These are phyloP conservation scores for Hyla sarda DNA, from an alignment of 2,113 vertebrate species.

Conservation along the genomic window DNA sequence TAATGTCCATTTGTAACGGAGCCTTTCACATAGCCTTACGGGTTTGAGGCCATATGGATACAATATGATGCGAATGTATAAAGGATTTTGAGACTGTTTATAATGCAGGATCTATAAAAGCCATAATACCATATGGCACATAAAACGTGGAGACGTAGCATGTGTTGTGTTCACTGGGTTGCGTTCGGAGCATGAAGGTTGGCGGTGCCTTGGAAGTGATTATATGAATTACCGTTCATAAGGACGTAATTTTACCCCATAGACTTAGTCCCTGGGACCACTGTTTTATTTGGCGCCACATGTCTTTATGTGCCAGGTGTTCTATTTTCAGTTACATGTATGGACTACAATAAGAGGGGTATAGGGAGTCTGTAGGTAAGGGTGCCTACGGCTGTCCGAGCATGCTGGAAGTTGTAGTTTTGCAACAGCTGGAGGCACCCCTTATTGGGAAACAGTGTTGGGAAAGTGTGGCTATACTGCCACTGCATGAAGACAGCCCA, in stretches of 20 bases:
- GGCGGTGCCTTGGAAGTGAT: neutral
- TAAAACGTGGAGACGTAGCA: neutral
- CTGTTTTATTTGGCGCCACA: neutral
- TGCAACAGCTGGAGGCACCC: no score
- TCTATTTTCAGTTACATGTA: neutral
- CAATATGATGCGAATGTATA: neutral
- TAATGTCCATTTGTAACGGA: no score
- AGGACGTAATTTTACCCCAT: neutral
- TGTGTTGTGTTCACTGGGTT: neutral
- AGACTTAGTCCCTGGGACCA: neutral
- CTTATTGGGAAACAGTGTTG: no score
- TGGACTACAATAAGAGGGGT: neutral
- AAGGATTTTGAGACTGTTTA: neutral
- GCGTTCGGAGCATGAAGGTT: neutral
- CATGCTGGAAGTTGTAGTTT: no score
- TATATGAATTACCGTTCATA: neutral
- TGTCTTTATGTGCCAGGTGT: neutral
- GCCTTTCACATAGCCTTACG: no score
- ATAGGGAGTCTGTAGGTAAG: neutral
- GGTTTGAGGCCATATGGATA: neutral
- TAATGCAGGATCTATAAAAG: neutral
- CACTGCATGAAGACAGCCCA: no score
- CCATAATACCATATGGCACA: slow-evolving; percentile 1
- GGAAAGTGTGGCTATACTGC: no score
- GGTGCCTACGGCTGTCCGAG: no score